Percentiles rank a stretch among this genome's conserved stretches.
Evolutionary conservation across 1,140 invertebrate genomes (phyloP).

Genomic region (Muscidifurax raptorellus): DNA sequence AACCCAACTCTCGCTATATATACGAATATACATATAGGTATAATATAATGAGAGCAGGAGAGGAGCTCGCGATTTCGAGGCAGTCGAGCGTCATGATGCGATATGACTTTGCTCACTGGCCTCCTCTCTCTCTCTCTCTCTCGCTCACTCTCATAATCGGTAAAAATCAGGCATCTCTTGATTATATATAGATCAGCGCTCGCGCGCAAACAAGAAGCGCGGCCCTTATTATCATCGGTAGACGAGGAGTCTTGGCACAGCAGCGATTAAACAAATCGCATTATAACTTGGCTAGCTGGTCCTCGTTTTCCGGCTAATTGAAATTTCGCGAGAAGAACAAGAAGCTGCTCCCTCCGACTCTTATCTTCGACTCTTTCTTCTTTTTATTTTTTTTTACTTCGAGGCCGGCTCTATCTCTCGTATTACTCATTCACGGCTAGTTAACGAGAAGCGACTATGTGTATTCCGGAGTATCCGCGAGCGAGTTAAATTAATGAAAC

Average conservation of each 20-base stretch:
- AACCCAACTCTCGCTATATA: no score
- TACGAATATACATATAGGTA: not conserved
- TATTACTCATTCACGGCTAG: slow-evolving; percentile 72
- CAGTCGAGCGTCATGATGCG: not conserved
- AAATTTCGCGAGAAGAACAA: not conserved
- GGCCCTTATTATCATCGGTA: not conserved
- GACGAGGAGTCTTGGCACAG: slow-evolving; percentile 50
- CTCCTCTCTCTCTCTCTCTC: no score
- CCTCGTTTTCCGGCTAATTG: slow-evolving; percentile 60
- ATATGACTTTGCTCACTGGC: not conserved
- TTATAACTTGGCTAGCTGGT: slow-evolving; percentile 73
- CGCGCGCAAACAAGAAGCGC: not conserved
- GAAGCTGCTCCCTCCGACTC: not conserved
- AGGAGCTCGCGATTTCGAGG: not conserved
- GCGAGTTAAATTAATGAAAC: slow-evolving; percentile 11
- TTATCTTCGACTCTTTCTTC: not conserved
- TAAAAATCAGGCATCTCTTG: not conserved
- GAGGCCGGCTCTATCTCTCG: not conserved
- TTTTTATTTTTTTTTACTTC: slow-evolving; percentile 10
- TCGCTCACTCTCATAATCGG: not conserved
- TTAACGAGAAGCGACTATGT: slow-evolving; percentile 59
- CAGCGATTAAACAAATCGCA: slow-evolving; percentile 76
- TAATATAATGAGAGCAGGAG: not conserved
- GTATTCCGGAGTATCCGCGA: no score
- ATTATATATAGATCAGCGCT: not conserved